phyloP scores from a whole-genome alignment of 2,797 vertebrate genomes.

The Gymnodraco acuticeps region DNA sequence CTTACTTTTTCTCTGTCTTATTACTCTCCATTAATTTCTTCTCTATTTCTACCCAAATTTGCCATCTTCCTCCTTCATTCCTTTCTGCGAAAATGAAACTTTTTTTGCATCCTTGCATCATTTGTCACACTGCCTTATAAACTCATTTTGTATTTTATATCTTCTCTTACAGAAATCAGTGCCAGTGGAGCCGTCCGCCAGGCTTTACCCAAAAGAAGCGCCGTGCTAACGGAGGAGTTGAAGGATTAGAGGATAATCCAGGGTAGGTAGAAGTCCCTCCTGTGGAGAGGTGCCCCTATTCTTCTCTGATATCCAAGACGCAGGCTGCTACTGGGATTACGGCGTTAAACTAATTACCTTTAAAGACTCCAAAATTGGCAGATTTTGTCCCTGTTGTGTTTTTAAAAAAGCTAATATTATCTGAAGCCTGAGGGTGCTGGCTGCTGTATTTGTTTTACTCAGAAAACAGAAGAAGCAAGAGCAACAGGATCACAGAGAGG shows the following conservation, averaged over 20 bases:
- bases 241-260: constrained; percentile 82
- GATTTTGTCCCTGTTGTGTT: neutral
- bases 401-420: constrained; percentile 27
- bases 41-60: constrained; percentile 1
- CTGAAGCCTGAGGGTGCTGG: constrained; percentile 19
- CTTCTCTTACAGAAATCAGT: constrained; percentile 43
- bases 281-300: constrained; percentile 37
- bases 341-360: constrained; percentile 50
- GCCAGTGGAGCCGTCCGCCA: constrained; percentile 26
- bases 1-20: constrained; percentile 21
- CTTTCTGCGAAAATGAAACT: constrained; percentile 17
- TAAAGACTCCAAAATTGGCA: constrained; percentile 31
- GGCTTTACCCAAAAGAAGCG: constrained; percentile 20
- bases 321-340: constrained; percentile 62
- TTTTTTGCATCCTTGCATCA: constrained; percentile 12
- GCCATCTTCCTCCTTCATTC: constrained; percentile 17
- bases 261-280: constrained; percentile 65
- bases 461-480: constrained; percentile 49
- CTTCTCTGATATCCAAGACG: constrained; percentile 39
- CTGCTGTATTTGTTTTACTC: constrained; percentile 36
- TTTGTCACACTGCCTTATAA: neutral
- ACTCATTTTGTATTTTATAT: constrained; percentile 20
- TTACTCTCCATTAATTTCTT: constrained; percentile 10
- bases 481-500: constrained; percentile 21
- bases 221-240: constrained; percentile 48